Evolutionary conservation across 2,888 invertebrate species (phyloP).

Genomic region (Choreutis nemorana): DNA sequence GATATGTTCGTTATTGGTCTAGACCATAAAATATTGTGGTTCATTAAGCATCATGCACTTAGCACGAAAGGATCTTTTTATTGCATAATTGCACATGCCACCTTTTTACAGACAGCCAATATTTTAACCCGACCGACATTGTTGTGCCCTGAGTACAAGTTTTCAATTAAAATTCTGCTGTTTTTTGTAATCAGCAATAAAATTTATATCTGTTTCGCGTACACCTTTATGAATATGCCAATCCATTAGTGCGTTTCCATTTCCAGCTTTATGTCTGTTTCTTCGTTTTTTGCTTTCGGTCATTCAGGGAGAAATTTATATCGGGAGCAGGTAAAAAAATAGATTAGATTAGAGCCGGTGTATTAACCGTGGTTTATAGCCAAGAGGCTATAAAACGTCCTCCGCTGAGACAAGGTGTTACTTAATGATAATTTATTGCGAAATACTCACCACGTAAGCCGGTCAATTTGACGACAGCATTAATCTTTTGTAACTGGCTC

Average conservation of each 20-base stretch:
- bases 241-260: slow-evolving; percentile 25
- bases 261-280: slow-evolving; percentile 2
- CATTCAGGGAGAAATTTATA: slow-evolving; percentile 30
- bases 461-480: slow-evolving; percentile 44
- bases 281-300: slow-evolving; percentile 3
- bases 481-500: slow-evolving; percentile 49
- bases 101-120: slow-evolving; percentile 20
- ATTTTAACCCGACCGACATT: slow-evolving; percentile 28
- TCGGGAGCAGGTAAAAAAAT: slow-evolving; percentile 46
- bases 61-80: slow-evolving; percentile 32
- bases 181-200: slow-evolving; percentile 24
- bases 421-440: slow-evolving; percentile 62
- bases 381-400: slow-evolving; percentile 35
- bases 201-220: slow-evolving; percentile 30
- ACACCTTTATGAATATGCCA: slow-evolving; percentile 25
- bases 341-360: slow-evolving; percentile 45
- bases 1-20: slow-evolving; percentile 38
- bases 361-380: slow-evolving; percentile 42
- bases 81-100: slow-evolving; percentile 40
- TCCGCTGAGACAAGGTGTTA: slow-evolving; percentile 49
- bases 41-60: slow-evolving; percentile 39
- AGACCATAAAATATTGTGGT: slow-evolving; percentile 50
- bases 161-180: slow-evolving; percentile 29
- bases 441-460: slow-evolving; percentile 35
- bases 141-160: slow-evolving; percentile 25